Conservation (phyloP, 2,888 invertebrate genomes). For the Arge pagana region DNA sequence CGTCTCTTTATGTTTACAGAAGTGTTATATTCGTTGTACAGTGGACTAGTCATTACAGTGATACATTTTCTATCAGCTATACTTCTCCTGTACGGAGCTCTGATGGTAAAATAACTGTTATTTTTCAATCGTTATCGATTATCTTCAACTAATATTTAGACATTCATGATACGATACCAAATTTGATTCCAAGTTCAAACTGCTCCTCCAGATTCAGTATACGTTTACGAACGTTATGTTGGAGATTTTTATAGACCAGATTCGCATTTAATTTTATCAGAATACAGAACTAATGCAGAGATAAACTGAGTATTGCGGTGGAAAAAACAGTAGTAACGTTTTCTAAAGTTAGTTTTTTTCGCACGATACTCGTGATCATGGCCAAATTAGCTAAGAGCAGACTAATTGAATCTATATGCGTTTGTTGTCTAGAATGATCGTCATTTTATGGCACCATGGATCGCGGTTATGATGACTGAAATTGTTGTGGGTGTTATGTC, state of each 20-base stretch:
- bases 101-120: slow-evolving; percentile 50
- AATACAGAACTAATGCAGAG: too few relatives aligned
- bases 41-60: slow-evolving; percentile 52
- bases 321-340: too few relatives aligned
- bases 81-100: slow-evolving; percentile 56
- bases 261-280: too few relatives aligned
- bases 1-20: slow-evolving; percentile 47
- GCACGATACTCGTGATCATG: too few relatives aligned
- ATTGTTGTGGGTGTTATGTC: slow-evolving; percentile 52
- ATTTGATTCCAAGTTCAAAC: slow-evolving; percentile 3
- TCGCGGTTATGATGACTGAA: slow-evolving; percentile 54
- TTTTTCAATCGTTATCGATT: background rate
- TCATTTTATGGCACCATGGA: slow-evolving; percentile 57
- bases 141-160: background rate
- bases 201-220: too few relatives aligned
- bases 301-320: too few relatives aligned
- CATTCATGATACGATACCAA: background rate
- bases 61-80: slow-evolving; percentile 55
- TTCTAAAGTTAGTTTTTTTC: too few relatives aligned
- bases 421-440: slow-evolving; percentile 53
- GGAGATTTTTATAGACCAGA: too few relatives aligned
- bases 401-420: too few relatives aligned
- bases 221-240: too few relatives aligned
- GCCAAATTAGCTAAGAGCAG: too few relatives aligned
- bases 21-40: slow-evolving; percentile 55